Conservation (phyloP, 2,888 invertebrate genomes). For the Tetheella fluctuosa region DNA sequence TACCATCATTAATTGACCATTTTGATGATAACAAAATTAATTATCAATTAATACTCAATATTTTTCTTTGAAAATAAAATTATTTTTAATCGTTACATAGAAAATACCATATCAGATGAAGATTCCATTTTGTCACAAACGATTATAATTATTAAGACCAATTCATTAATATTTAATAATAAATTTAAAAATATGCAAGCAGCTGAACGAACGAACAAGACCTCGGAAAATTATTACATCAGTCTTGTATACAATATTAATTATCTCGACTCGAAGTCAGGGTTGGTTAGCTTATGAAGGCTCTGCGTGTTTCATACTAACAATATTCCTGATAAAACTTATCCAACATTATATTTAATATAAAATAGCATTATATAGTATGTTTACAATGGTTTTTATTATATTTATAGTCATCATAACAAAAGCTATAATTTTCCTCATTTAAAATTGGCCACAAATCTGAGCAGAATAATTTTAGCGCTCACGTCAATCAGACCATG, state of each 20-base stretch:
- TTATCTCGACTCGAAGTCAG: constrained; percentile 44
- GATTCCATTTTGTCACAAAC: constrained; percentile 1
- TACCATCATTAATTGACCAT: constrained; percentile 38
- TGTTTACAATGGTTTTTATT: too few species aligned
- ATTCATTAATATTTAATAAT: constrained; percentile 4
- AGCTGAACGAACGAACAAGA: constrained; percentile 9
- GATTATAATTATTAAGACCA: background rate
- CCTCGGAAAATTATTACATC: background rate
- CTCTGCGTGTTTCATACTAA: background rate
- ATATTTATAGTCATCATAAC: background rate
- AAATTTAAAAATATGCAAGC: constrained; percentile 1
- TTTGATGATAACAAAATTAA: constrained; percentile 29
- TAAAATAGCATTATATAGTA: too few species aligned
- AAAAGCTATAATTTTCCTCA: background rate
- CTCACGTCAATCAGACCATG: background rate
- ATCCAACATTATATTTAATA: too few species aligned
- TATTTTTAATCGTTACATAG: background rate
- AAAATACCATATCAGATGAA: background rate
- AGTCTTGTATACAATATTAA: constrained; percentile 21
- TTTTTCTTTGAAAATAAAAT: background rate
- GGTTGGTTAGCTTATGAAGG: background rate
- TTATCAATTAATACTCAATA: background rate
- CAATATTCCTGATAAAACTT: background rate
- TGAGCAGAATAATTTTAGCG: background rate
- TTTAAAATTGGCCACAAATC: background rate